Evolutionary conservation across 2,888 invertebrate genomes (phyloP).

Genomic region (Netelia fuscicornis): DNA sequence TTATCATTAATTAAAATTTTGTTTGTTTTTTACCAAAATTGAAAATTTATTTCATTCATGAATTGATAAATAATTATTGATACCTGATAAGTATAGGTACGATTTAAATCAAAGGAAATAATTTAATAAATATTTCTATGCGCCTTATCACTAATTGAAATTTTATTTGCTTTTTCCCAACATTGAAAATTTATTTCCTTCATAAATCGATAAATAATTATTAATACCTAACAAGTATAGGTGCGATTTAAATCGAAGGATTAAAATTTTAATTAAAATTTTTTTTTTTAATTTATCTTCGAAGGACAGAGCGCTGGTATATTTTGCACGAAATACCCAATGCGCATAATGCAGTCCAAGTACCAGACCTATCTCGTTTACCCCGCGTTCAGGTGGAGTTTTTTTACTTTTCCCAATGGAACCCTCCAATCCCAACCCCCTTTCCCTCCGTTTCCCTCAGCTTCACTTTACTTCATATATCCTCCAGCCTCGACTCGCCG

Average conservation of each 20-base stretch:
- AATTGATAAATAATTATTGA: too few relatives aligned
- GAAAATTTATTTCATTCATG: too few relatives aligned
- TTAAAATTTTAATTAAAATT: too few relatives aligned
- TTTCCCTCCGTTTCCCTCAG: conserved; percentile 18
- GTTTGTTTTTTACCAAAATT: not conserved
- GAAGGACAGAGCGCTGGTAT: not conserved
- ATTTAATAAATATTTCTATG: too few relatives aligned
- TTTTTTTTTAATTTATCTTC: not conserved
- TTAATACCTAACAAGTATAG: too few relatives aligned
- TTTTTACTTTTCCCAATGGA: conserved; percentile 44
- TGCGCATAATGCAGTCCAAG: conserved; percentile 28
- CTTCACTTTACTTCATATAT: conserved; percentile 27
- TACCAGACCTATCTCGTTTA: conserved; percentile 38
- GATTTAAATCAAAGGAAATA: too few relatives aligned
- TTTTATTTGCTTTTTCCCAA: not conserved
- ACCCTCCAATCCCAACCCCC: not conserved
- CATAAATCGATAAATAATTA: too few relatives aligned
- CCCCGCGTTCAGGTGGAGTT: conserved; percentile 36
- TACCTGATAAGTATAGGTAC: too few relatives aligned
- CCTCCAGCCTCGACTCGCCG: not conserved
- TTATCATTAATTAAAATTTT: not conserved
- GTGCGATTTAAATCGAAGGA: too few relatives aligned
- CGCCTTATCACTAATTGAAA: not conserved
- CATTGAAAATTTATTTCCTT: too few relatives aligned
- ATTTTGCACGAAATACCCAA: conserved; percentile 29